phyloP scores from a whole-genome alignment of 2,797 vertebrate species.

The Premnoplex brunnescens region DNA sequence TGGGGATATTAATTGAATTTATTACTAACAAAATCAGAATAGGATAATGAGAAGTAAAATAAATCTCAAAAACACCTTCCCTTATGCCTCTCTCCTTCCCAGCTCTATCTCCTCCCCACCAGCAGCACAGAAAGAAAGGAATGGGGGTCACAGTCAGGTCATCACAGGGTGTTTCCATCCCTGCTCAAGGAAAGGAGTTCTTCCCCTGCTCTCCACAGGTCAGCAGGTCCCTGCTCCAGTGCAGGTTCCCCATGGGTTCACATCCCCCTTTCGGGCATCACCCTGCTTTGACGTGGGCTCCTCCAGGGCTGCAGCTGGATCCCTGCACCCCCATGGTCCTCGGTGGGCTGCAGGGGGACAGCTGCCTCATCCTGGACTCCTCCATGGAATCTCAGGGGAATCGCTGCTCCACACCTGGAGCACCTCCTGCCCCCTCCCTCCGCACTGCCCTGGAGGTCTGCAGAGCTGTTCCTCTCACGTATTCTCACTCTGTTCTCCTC shows the following conservation, averaged over 20 bases:
- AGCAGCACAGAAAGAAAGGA: neutral
- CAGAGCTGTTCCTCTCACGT: neutral
- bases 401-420: neutral
- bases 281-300: neutral
- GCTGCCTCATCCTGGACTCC: neutral
- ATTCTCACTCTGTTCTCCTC: neutral
- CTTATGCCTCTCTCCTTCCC: neutral
- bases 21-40: neutral
- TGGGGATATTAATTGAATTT: neutral
- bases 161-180: neutral
- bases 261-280: neutral
- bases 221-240: neutral
- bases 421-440: neutral
- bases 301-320: neutral
- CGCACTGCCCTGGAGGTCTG: neutral
- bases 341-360: neutral
- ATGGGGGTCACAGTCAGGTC: neutral
- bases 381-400: accelerated
- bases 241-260: neutral
- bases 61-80: neutral
- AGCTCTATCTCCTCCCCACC: neutral
- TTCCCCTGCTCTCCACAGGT: neutral
- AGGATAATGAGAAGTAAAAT: neutral
- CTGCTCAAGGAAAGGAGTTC: neutral
- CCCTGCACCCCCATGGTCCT: neutral